These are phyloP conservation scores for Nannospalax galili DNA, from an alignment of 2,113 vertebrate genomes.

Conservation along the genomic window DNA sequence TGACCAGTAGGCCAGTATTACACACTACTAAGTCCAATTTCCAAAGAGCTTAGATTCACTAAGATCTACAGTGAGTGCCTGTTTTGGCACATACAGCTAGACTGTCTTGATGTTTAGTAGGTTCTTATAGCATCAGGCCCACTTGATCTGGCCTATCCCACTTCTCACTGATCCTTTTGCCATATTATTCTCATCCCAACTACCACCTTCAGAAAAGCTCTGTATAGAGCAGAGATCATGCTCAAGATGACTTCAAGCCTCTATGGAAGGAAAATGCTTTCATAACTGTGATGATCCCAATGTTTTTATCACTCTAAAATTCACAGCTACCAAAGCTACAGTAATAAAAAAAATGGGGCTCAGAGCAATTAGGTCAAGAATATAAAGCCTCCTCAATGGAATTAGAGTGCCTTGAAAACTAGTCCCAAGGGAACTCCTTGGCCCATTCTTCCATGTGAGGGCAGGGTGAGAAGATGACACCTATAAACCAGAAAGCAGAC, in stretches of 20 bases:
- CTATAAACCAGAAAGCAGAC: neutral
- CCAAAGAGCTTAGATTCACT: neutral
- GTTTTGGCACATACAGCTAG: neutral
- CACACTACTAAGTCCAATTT: neutral
- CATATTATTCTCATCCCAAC: neutral
- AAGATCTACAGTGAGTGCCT: neutral
- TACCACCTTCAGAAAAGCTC: neutral
- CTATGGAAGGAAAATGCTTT: neutral
- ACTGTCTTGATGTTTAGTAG: neutral
- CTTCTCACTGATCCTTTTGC: neutral
- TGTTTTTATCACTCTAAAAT: neutral
- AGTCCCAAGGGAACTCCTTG: neutral
- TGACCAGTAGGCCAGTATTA: neutral
- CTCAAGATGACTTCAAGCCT: too few species aligned
- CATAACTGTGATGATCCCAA: neutral
- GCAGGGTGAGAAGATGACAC: neutral
- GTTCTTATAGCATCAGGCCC: neutral
- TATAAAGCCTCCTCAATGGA: neutral
- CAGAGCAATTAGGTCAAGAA: neutral
- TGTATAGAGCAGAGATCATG: too few species aligned
- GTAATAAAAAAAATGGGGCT: neutral
- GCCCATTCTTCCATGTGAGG: neutral
- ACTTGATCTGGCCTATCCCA: neutral
- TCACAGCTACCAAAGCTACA: neutral
- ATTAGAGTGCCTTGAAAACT: neutral